Conservation (phyloP, 2,888 invertebrate genomes). For the Cheilosia impressa region DNA sequence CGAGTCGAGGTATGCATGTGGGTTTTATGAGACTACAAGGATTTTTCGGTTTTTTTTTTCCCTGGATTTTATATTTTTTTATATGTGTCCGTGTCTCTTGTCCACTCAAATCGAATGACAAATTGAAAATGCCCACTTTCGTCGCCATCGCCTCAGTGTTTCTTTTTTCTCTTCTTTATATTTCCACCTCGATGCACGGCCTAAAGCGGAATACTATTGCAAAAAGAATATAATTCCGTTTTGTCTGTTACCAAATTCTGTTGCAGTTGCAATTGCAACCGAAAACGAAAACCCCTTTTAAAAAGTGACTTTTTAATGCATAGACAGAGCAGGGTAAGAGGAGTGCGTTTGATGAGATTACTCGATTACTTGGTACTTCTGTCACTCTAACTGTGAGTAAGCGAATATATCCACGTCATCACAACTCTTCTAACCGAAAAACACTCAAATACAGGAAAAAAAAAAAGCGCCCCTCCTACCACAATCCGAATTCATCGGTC, state of each 20-base stretch:
- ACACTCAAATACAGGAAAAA: not conserved
- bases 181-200: slow-evolving; percentile 44
- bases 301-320: slow-evolving; percentile 66
- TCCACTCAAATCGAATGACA: slow-evolving; percentile 69
- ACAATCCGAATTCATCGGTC: slow-evolving; percentile 61
- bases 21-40: slow-evolving; percentile 63
- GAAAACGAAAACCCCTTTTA: slow-evolving; percentile 10
- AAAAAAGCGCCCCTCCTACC: slow-evolving; percentile 7
- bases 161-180: slow-evolving; percentile 21
- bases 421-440: slow-evolving; percentile 17
- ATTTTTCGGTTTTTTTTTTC: slow-evolving; percentile 26
- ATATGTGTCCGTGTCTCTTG: slow-evolving; percentile 32
- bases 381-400: slow-evolving; percentile 60
- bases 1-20: slow-evolving; percentile 53
- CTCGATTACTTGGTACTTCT: slow-evolving; percentile 65
- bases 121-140: slow-evolving; percentile 71
- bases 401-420: slow-evolving; percentile 47
- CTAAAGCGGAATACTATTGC: slow-evolving; percentile 42
- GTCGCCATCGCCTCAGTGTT: slow-evolving; percentile 38
- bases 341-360: slow-evolving; percentile 63
- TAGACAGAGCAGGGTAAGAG: slow-evolving; percentile 14
- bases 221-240: slow-evolving; percentile 38
- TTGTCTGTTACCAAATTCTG: slow-evolving; percentile 54
- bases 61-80: slow-evolving; percentile 15
- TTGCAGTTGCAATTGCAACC: slow-evolving; percentile 41